Evolutionary conservation across 2,888 invertebrate genomes (phyloP), one percentile per base, ranked within the genome.

Genomic region (Tenthredo notha): DNA sequence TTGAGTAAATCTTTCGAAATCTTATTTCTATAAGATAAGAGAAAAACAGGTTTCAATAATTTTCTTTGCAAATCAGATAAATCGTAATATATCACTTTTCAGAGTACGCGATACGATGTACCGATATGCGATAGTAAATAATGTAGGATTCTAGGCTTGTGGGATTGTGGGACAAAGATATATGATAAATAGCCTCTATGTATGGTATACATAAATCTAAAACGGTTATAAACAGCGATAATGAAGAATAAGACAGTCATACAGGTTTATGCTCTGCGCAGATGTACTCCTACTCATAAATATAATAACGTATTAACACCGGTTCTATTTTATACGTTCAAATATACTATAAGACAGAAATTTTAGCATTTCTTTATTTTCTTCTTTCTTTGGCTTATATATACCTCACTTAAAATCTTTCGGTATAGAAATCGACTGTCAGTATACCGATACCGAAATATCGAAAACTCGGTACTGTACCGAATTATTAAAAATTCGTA

Each of bases 141-240:
- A 72, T 72, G 18, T 72, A 72, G 72, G 40, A 72, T 72, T 72
- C 12, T 70, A 70, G 70, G 70, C 29, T 70, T 70, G 9, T 72
- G 37, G 72, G 40, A 72, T 40, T 72, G 33, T 72, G 37, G 72
- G 37, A 72, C 70, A 72, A 72, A 37, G 6, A 72, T 70, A 70
- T 72, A 37, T 15, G 72, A 37, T n/a, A 9, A 40, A 33, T 37
- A 40, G n/a, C n/a, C 10, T 12, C 37, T 18, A 10, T 37, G 18
- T n/a, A 29, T 9, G n/a, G 3, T 54, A 25, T 10, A 25, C 25
- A 25, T 25, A 3, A 4, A 25, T 10, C 21, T 61, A 61, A 29
- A 29, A 61, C 54, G n/a, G 54, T 7, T n/a, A 18, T n/a, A 54
- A 18, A 12, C 54, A n/a, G 1, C n/a, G 54, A 54, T 54, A 54